Evolutionary conservation across 2,797 vertebrate species (phyloP).

Genomic region (Stomatorhinus walkeri): DNA sequence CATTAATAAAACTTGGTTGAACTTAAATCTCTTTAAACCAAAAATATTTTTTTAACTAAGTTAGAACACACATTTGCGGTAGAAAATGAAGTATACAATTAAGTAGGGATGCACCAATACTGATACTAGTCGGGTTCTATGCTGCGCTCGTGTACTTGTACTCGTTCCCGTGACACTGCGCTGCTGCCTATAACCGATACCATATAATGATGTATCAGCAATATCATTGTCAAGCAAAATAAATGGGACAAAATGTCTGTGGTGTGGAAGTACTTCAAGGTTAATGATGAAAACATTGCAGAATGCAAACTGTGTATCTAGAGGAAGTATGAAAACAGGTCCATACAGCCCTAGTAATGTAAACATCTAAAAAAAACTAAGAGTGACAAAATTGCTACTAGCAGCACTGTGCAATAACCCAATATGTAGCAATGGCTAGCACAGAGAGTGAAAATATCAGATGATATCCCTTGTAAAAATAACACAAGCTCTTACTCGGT

Average conservation of each 20-base stretch:
- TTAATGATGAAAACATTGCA: not conserved
- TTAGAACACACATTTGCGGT: not conserved
- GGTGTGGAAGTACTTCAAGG: not conserved
- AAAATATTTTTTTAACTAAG: not conserved
- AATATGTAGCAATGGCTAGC: not conserved
- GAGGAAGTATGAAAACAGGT: not conserved
- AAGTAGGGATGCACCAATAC: not conserved
- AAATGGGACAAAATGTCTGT: not conserved
- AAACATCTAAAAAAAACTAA: not conserved
- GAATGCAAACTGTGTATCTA: not conserved
- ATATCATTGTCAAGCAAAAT: not conserved
- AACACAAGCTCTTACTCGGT: not conserved
- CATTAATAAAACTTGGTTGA: not conserved
- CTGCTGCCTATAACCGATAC: not conserved
- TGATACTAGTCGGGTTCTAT: not conserved
- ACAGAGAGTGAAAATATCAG: not conserved
- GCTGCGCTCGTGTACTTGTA: not conserved
- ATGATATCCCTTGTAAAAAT: not conserved
- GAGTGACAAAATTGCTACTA: not conserved
- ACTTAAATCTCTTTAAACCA: not conserved
- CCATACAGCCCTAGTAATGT: not conserved
- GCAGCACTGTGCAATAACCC: not conserved
- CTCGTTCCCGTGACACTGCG: not conserved
- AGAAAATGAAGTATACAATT: not conserved
- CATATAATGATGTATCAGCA: not conserved